Evolutionary conservation across 2,888 invertebrate species (phyloP).

Genomic region (Strigamia crassipes): DNA sequence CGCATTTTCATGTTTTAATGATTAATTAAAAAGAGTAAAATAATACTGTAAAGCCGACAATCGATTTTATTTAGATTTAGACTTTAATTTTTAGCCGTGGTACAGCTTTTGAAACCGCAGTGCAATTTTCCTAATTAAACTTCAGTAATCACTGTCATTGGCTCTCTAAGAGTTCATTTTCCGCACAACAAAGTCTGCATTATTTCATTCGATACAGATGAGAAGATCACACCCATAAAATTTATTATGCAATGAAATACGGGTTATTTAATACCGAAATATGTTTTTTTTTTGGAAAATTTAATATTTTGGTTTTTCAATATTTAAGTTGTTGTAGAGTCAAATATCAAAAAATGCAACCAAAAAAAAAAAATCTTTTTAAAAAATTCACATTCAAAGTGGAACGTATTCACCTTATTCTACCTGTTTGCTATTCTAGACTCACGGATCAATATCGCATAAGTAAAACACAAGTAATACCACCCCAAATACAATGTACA

Average conservation of each 20-base stretch:
- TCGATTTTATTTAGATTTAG: neutral
- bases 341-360: neutral
- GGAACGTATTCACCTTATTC: neutral
- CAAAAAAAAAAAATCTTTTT: neutral
- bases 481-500: neutral
- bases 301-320: neutral
- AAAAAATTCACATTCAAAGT: neutral
- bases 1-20: no score
- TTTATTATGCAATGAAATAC: neutral
- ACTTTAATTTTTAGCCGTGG: neutral
- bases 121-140: constrained; percentile 32
- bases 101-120: constrained; percentile 4
- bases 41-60: no score
- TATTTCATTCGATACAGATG: neutral
- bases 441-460: constrained; percentile 15
- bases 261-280: neutral
- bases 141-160: constrained; percentile 30
- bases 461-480: neutral
- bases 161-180: neutral
- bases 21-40: no score
- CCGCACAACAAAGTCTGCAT: neutral
- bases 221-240: neutral
- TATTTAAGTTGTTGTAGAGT: neutral
- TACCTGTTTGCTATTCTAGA: constrained; percentile 1
- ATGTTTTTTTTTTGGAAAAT: neutral